Percentiles rank a stretch among this genome's conserved stretches.
Conservation (phyloP, 1,140 invertebrate genomes). For the Druon quercuslanigerum region DNA sequence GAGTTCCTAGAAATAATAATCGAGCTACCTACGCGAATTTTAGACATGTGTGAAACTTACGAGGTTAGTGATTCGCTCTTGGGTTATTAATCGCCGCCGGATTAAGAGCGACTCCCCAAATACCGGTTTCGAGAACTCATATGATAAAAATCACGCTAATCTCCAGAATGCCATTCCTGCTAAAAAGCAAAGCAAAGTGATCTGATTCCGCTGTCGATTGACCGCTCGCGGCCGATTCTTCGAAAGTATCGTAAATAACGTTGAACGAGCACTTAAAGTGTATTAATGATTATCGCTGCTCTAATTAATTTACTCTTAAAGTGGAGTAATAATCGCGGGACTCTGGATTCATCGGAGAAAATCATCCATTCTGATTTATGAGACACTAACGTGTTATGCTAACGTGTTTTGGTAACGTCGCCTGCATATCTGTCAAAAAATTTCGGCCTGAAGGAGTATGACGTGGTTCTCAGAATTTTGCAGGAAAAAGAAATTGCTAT, state of each 20-base stretch:
- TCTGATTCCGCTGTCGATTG: constrained; percentile 53
- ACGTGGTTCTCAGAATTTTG: background rate
- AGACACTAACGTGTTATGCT: constrained; percentile 7
- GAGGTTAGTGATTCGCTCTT: constrained; percentile 57
- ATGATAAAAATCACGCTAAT: constrained; percentile 56
- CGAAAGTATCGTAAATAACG: constrained; percentile 9
- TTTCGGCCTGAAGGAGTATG: background rate
- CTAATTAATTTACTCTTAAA: constrained; percentile 11
- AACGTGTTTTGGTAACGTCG: constrained; percentile 14
- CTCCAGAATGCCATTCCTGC: constrained; percentile 60
- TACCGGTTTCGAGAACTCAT: constrained; percentile 61
- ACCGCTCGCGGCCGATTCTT: constrained; percentile 17
- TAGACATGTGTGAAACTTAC: constrained; percentile 57
- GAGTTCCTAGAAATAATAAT: constrained; percentile 58
- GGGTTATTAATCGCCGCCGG: constrained; percentile 65
- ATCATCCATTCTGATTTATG: constrained; percentile 14
- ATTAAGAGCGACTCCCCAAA: constrained; percentile 59
- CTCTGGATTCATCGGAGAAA: background rate
- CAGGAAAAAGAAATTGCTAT: background rate
- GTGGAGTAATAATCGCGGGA: background rate
- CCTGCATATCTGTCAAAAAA: background rate
- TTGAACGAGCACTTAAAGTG: constrained; percentile 29
- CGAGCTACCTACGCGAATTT: constrained; percentile 49
- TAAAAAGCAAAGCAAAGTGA: constrained; percentile 55
- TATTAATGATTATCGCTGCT: constrained; percentile 17